phyloP scores from a whole-genome alignment of 2,113 vertebrate species.

The Arenaria interpres region DNA sequence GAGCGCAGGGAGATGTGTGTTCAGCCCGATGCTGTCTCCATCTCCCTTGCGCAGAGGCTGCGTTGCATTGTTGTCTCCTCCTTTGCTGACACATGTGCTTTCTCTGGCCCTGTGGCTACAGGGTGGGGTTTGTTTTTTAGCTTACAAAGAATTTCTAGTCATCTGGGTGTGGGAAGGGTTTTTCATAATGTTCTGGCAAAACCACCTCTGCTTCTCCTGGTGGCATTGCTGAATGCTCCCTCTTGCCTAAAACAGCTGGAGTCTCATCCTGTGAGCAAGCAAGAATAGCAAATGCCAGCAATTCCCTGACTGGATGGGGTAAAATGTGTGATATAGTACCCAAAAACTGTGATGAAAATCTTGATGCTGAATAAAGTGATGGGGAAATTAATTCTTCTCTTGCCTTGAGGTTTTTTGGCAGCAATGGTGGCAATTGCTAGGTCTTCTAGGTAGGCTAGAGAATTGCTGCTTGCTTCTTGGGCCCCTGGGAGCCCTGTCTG shows the following conservation, averaged over 20 bases:
- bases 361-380: not conserved
- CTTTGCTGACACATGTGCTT: constrained; percentile 23
- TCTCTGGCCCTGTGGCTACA: not conserved
- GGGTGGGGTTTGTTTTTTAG: constrained; percentile 54
- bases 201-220: not conserved
- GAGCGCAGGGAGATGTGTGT: not conserved
- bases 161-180: constrained; percentile 16
- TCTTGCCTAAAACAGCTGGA: not conserved
- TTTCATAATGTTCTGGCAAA: constrained; percentile 13
- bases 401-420: not conserved
- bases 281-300: not conserved
- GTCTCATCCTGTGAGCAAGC: not conserved
- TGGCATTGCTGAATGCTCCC: not conserved
- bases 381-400: not conserved
- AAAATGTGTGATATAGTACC: not conserved
- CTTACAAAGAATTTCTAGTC: constrained; percentile 22
- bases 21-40: not conserved
- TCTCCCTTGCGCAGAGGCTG: not conserved
- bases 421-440: not conserved
- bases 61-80: not conserved
- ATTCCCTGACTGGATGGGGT: not conserved
- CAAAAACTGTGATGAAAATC: not conserved
- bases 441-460: not conserved
- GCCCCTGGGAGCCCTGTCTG: not conserved
- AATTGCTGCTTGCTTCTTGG: not conserved